Base-by-base conservation (phyloP, 2,888 invertebrate genomes). In the Malacosoma neustria region DNA sequence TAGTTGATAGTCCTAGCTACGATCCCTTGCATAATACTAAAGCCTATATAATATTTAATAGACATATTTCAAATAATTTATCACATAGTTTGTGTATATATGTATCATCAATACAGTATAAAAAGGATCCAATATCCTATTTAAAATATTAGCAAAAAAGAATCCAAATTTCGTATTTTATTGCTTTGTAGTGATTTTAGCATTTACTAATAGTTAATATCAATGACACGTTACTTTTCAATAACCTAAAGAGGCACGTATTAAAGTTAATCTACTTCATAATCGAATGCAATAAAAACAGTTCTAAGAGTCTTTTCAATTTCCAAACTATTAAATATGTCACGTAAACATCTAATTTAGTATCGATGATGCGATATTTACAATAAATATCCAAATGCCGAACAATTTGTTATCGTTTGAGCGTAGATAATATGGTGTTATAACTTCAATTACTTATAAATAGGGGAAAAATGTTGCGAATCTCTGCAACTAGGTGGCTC, bases 401-500 rank as follows among this genome's bases (percentile, higher is more conserved):
- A 42, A 35, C 35, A 13, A 49, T 55, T 55, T 42, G 41, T 41
- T 32, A 47, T 40, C 37, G 42, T 41, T 42, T 39, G 38, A 42
- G 42, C 36, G 41, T 37, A 42, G 39, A 37, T 45, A 55, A 48
- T 46, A 38, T 49, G 37, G 43, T 39, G 48, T 35, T 45, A 44
- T 45, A 49, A 46, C 38, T 44, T 38, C 34, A 42, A 45, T 53
- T 40, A 46, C 45, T 42, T 41, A 43, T 39, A 36, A 34, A 33
- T 37, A 35, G 37, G 43, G 47, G 22, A 22, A 54, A 64, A 72
- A 60, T 57, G 70, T 74, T 71, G 57, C 43, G 35, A 47, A 59
- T 50, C 46, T 41, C 62, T 64, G 59, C 42, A 33, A 47, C 40
- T 49, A 40, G 49, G 43, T 64, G 72, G 76, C 82, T 74, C 79